phyloP scores from a whole-genome alignment of 2,797 vertebrate genomes.

The Galago senegalensis region DNA sequence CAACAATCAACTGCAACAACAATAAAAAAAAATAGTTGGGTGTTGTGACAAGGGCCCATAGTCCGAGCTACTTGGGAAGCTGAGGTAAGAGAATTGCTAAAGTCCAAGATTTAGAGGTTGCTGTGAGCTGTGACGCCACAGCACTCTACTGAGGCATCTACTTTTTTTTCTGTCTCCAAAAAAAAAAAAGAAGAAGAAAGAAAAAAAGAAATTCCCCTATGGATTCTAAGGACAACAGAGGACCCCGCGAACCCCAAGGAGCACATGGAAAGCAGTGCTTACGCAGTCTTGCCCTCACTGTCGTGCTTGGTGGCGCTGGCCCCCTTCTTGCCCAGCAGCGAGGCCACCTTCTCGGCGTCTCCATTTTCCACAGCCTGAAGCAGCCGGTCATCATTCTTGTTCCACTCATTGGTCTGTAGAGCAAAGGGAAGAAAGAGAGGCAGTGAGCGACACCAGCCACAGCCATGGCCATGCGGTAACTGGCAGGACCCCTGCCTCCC shows the following conservation, averaged over 20 bases:
- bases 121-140: no score
- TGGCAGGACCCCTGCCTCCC: not conserved
- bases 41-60: no score
- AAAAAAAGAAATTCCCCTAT: not conserved
- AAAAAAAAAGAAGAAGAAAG: no score
- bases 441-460: not conserved
- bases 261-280: constrained; percentile 86
- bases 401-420: constrained; percentile 96
- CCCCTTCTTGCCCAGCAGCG: constrained; percentile 97
- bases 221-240: not conserved
- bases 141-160: no score
- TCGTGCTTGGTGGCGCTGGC: constrained; percentile 96
- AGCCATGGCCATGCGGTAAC: accelerated
- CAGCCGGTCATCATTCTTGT: constrained; percentile 97
- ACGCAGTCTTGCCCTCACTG: constrained; percentile 97
- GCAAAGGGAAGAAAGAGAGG: constrained; percentile 65
- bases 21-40: no score
- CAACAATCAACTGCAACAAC: no score
- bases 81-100: no score
- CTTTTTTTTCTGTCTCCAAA: no score
- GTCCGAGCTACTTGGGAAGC: no score
- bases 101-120: no score
- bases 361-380: constrained; percentile 97
- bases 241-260: not conserved
- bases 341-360: constrained; percentile 95